Evolutionary conservation across 2,888 invertebrate species (phyloP), one percentile per base, ranked within the genome.

Genomic region (Resseliella maxima): DNA sequence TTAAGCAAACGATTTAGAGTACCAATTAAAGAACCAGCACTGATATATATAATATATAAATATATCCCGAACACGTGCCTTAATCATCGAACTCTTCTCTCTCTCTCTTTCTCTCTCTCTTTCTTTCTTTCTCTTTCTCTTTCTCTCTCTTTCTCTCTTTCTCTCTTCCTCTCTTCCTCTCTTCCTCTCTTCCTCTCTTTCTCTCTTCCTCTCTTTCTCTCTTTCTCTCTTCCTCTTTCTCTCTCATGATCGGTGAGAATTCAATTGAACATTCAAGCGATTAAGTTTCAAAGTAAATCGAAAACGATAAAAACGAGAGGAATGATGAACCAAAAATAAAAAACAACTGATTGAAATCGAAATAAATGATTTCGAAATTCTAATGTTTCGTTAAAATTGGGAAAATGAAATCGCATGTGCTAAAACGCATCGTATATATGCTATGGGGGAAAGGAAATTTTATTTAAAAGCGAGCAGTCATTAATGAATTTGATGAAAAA

Each of bases 251-350:
- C 24, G 24, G 24, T 24, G 24, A 59, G 18, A 50, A 15, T 18
- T 18, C 12, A 50, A 50, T 50, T 50, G 2, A 18, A 50, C n/a
- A n/a, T n/a, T 10, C 59, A 3, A 59, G 10, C 59, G 59, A 59
- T 59, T 59, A 59, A 24, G 59, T 59, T 59, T 59, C 59, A 59
- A 59, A 59, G 59, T n/a, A 24, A 59, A 12, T 41, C 12, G 46
- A 50, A 50, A 18, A 8, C 1, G 24, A 59, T 24, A n/a, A 24
- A 59, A n/a, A 59, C n/a, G 2, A 12, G 21, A 50, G 50, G 50
- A 6, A 3, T n/a, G n/a, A n/a, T n/a, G n/a, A 15, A 50, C 24
- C 1, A 24, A 15, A 59, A 59, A 59, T 24, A 24, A 59, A 59
- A 59, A 50, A 50, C 21, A 18, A 8, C 41, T 50, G 46, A 50